Conservation (phyloP, 2,113 vertebrate species). For the Patagioenas fasciata region DNA sequence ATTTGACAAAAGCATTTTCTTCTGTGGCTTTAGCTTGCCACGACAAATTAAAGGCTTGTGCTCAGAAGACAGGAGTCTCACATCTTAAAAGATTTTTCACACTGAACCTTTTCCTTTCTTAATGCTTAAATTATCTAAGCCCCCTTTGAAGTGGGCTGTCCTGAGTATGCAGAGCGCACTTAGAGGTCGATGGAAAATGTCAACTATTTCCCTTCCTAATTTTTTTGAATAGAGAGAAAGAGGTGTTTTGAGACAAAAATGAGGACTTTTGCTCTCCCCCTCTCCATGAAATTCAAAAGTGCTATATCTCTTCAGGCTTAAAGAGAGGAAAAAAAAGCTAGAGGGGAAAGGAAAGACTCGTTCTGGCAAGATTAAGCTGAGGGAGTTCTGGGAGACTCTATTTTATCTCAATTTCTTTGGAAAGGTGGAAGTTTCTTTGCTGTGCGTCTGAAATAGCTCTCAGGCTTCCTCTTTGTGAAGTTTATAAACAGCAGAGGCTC, state of each 20-base stretch:
- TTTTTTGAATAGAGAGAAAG: neutral
- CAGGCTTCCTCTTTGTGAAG: slow-evolving; percentile 1
- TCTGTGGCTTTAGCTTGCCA: neutral
- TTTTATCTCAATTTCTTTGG: slow-evolving; percentile 43
- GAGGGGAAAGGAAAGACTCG: neutral
- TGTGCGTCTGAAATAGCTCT: neutral
- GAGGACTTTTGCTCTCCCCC: neutral
- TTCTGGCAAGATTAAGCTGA: slow-evolving; percentile 20
- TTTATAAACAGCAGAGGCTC: neutral
- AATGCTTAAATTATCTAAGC: neutral
- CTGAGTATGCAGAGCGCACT: neutral
- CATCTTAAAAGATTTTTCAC: neutral
- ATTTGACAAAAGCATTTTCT: neutral
- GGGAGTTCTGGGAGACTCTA: neutral
- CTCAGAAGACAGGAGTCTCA: neutral
- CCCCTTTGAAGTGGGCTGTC: neutral
- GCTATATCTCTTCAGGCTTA: neutral
- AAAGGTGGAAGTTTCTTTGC: slow-evolving; percentile 11
- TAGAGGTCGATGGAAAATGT: neutral
- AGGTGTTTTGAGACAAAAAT: neutral
- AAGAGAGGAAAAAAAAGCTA: neutral
- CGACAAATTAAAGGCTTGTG: slow-evolving; percentile 10
- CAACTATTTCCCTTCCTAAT: neutral
- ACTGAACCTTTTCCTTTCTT: neutral
- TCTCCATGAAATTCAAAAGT: neutral